These are phyloP conservation scores for Neodiprion virginianus DNA, from an alignment of 1,140 invertebrate species.

Conservation along the genomic window DNA sequence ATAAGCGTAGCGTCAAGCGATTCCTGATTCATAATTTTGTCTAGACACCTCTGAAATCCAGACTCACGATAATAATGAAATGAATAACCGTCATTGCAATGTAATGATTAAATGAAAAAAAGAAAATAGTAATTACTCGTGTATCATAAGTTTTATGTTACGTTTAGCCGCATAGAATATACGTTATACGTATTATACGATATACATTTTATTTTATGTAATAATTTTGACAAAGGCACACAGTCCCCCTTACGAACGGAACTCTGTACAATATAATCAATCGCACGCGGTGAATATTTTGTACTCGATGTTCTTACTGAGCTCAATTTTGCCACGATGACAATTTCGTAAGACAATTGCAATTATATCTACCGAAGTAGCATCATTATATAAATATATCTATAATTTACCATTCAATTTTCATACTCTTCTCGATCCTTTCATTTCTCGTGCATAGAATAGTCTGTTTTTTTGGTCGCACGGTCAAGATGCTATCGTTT, in stretches of 20 bases:
- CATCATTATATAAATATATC: too few species aligned
- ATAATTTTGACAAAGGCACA: constrained; percentile 51
- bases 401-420: too few species aligned
- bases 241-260: constrained; percentile 61
- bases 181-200: constrained; percentile 37
- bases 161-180: constrained; percentile 11
- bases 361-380: background rate
- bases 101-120: too few species aligned
- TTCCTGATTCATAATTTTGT: background rate
- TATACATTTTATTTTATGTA: constrained; percentile 35
- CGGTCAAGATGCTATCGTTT: too few species aligned
- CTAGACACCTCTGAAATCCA: background rate
- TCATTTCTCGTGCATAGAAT: too few species aligned
- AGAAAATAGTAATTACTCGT: constrained; percentile 31
- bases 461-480: too few species aligned
- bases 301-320: constrained; percentile 54
- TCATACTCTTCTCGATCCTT: too few species aligned
- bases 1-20: background rate
- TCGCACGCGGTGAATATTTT: constrained; percentile 48
- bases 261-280: constrained; percentile 56
- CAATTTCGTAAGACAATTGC: constrained; percentile 29
- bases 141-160: constrained; percentile 39
- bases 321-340: constrained; percentile 57
- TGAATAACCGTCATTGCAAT: background rate
- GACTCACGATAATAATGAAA: background rate